Percentiles rank a stretch among this genome's conserved stretches.
Conservation (phyloP, 2,797 vertebrate species). For the Enteromius afrohamiltoni region DNA sequence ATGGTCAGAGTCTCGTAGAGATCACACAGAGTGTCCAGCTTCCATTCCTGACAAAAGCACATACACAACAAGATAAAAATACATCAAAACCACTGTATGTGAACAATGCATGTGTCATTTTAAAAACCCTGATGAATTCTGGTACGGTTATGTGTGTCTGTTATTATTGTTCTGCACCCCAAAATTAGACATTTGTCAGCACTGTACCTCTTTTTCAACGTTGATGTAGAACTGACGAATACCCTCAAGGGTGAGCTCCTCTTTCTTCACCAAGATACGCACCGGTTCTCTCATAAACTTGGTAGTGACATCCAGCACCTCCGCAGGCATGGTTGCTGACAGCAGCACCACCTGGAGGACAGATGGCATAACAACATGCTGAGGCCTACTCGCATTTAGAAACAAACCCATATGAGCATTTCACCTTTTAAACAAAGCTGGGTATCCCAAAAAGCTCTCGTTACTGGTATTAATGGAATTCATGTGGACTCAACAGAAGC, state of each 20-base stretch:
- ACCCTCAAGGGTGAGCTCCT: conserved; percentile 89
- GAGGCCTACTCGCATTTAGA: neutral
- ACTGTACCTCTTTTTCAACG: conserved; percentile 82
- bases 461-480: neutral
- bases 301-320: conserved; percentile 89
- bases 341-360: conserved; percentile 83
- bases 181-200: neutral
- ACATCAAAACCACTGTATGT: neutral
- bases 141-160: neutral
- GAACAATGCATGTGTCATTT: too few relatives aligned
- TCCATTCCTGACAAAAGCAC: conserved; percentile 81
- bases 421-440: neutral
- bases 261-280: conserved; percentile 88
- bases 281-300: conserved; percentile 91
- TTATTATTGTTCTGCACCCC: neutral
- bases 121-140: neutral
- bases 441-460: neutral
- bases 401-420: neutral
- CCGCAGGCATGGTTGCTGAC: conserved; percentile 88
- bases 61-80: neutral
- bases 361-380: neutral
- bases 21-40: conserved; percentile 88
- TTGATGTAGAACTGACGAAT: conserved; percentile 91
- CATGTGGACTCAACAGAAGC: neutral
- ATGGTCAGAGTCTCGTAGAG: conserved; percentile 90